A percentile compares a stretch with the other conserved stretches of the same genome.
phyloP scores from a whole-genome alignment of 2,797 vertebrate species.

The Semotilus atromaculatus region DNA sequence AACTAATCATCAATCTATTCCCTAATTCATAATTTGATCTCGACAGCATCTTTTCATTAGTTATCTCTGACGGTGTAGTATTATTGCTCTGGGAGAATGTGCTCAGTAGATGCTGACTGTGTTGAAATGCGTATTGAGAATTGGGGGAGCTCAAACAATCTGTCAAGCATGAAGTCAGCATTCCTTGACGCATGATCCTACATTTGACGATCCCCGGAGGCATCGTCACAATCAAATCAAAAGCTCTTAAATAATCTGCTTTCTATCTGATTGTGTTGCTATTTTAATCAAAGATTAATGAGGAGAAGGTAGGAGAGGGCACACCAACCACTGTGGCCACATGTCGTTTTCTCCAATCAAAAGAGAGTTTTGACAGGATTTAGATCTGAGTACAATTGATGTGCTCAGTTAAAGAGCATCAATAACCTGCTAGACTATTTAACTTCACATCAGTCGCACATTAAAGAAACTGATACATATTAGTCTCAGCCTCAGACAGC shows the following conservation, averaged over 20 bases:
- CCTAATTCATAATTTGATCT: conserved; percentile 41
- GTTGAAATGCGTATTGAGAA: conserved; percentile 37
- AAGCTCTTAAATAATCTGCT: conserved; percentile 66
- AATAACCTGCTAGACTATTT: conserved; percentile 22
- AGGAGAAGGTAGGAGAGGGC: conserved; percentile 36
- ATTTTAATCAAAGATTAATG: conserved; percentile 60
- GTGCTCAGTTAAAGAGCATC: conserved; percentile 20
- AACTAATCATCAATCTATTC: conserved; percentile 37
- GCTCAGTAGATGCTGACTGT: conserved; percentile 34
- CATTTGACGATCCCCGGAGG: conserved; percentile 41
- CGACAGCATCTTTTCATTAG: conserved; percentile 30
- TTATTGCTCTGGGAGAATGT: conserved; percentile 35
- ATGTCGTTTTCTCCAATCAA: conserved; percentile 14
- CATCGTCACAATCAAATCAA: conserved; percentile 57
- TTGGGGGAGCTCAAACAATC: conserved; percentile 23
- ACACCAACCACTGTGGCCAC: conserved; percentile 19
- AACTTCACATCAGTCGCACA: neutral
- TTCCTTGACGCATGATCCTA: conserved; percentile 27
- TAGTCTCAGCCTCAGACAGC: conserved; percentile 21
- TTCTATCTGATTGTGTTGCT: conserved; percentile 64
- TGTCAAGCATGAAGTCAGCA: conserved; percentile 41
- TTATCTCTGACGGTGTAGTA: conserved; percentile 31
- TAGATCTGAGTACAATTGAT: conserved; percentile 2
- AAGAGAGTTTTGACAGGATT: conserved; percentile 20
- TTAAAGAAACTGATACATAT: conserved; percentile 19